Base-by-base conservation (phyloP, 1,140 invertebrate genomes). In the Drosophila triauraria region DNA sequence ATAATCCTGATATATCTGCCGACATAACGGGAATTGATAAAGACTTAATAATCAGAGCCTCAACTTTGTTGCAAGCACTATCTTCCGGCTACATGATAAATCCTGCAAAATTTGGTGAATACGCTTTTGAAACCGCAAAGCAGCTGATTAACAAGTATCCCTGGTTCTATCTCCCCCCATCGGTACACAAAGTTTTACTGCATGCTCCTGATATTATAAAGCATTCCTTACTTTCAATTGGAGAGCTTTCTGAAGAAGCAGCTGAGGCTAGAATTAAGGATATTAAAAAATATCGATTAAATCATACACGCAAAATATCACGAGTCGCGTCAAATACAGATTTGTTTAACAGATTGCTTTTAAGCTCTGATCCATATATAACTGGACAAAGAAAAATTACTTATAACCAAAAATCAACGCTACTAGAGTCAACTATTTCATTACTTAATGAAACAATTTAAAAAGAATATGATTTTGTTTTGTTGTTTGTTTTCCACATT, bases 61-160 rank as follows among this genome's bases (percentile, higher is more conserved):
- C 46, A 50, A 38, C 46, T 61, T 53, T 63, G 23, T 51, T 63
- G 38, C 48, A 63, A 63, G 61, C 47, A n/a, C 25, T 13, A 32
- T 53, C 25, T 32, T 63, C 48, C n/a, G 61, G 48, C 25, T 63
- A 63, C n/a, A 53, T 32, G 13, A 63, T 53, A 44, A 44, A 63
- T 63, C 5, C 38, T 4, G 38, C 8, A 51, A 53, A 51, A 43
- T 44, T 63, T 63, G 44, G 58, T 3, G 44, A 38, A n/a, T 50
- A 48, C 40, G 43, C 46, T 38, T 27, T 27, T 27, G 27, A 27
- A 27, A 27, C 27, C 27, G 27, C 27, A 27, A 27, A 27, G 4
- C 27, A 27, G 27, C 25, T 59, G 42, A 59, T 46, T 59, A 10
- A 46, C 13, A 44, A 59, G 2, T 59, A 59, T 59, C 42, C 23